Conservation (phyloP, 2,797 vertebrate genomes). For the Pteropus rufus region DNA sequence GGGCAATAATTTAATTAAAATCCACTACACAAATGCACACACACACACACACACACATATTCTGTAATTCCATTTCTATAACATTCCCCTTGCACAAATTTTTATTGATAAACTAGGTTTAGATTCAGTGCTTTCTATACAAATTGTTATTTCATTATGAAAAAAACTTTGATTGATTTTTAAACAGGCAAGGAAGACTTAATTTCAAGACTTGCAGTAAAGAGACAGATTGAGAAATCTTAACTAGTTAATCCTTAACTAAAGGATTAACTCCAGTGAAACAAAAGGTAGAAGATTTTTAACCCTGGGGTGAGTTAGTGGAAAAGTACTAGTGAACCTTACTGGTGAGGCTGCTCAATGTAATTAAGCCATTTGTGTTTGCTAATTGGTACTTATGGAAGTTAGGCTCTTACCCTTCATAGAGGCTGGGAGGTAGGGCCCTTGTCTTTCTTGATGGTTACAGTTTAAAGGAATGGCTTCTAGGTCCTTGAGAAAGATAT, state of each 20-base stretch:
- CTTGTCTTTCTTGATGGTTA: background rate
- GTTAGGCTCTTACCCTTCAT: background rate
- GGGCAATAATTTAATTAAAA: conserved; percentile 11
- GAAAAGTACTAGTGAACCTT: background rate
- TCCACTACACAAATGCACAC: background rate
- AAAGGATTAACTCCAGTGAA: background rate
- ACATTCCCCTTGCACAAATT: background rate
- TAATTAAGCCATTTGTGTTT: background rate
- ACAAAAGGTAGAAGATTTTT: background rate
- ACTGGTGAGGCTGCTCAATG: background rate
- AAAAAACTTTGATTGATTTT: conserved; percentile 6
- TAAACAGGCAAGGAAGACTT: background rate
- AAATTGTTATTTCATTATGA: background rate
- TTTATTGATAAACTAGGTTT: background rate
- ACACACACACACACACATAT: background rate
- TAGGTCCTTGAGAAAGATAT: background rate
- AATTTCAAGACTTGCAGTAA: background rate
- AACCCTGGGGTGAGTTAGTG: background rate
- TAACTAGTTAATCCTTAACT: no score
- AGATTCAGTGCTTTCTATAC: background rate
- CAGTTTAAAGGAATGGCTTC: background rate
- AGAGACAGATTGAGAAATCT: background rate
- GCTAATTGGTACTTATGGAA: background rate
- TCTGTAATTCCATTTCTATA: background rate
- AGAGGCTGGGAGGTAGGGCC: background rate